These are phyloP conservation scores for Nomada ruficornis DNA, from an alignment of 2,888 invertebrate genomes.

Conservation along the genomic window DNA sequence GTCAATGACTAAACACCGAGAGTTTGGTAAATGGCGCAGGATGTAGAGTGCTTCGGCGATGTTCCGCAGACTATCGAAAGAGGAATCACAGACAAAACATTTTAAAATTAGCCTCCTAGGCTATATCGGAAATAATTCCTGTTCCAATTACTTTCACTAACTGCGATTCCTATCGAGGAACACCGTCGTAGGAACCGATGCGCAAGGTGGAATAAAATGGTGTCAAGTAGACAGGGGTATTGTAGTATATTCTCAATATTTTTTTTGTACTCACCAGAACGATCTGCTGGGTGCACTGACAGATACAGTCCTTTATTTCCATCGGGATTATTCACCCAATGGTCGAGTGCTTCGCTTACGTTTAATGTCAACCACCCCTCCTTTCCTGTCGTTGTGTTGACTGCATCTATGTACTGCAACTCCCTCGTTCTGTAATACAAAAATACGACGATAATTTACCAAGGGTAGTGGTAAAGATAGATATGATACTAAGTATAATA, in stretches of 20 bases:
- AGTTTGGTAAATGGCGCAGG: background rate
- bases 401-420: conserved; percentile 90
- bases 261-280: conserved; percentile 86
- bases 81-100: conserved; percentile 19
- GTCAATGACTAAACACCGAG: background rate
- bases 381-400: conserved; percentile 90
- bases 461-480: background rate
- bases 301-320: conserved; percentile 94
- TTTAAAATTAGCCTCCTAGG: conserved; percentile 11
- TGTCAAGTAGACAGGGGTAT: no score
- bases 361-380: conserved; percentile 96
- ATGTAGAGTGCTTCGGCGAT: background rate
- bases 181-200: no score
- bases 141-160: background rate
- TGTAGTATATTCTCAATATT: no score
- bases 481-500: background rate
- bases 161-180: no score
- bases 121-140: background rate
- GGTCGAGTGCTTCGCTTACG: conserved; percentile 90
- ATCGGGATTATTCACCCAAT: conserved; percentile 92
- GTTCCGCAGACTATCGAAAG: conserved; percentile 10
- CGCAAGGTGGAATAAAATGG: no score
- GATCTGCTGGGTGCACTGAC: conserved; percentile 90
- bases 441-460: no score
- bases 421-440: conserved; percentile 87